phyloP scores from a whole-genome alignment of 2,888 invertebrate species.

The Parnassius orleans region DNA sequence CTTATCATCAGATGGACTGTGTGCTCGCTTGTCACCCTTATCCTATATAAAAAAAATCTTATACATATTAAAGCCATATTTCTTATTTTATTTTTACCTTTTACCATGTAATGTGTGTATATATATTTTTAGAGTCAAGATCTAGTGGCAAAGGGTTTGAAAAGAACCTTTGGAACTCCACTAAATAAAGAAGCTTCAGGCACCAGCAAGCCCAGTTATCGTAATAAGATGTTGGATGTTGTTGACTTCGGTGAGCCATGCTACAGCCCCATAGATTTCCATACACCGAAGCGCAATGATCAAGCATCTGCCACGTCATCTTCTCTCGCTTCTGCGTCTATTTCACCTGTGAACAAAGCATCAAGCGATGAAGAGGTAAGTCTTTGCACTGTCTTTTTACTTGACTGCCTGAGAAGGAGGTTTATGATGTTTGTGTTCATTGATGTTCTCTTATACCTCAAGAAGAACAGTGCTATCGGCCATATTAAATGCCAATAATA shows the following conservation, averaged over 20 bases:
- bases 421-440: too few relatives aligned
- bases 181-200: conserved; percentile 42
- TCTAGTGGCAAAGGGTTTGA: conserved; percentile 61
- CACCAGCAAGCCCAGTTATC: conserved; percentile 50
- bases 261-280: conserved; percentile 66
- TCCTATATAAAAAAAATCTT: too few relatives aligned
- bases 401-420: too few relatives aligned
- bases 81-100: too few relatives aligned
- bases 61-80: too few relatives aligned
- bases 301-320: conserved; percentile 51
- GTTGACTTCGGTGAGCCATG: conserved; percentile 66
- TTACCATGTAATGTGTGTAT: too few relatives aligned
- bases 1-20: too few relatives aligned
- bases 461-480: too few relatives aligned
- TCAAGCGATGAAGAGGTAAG: conserved; percentile 70
- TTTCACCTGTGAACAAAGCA: conserved; percentile 62
- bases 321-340: conserved; percentile 57
- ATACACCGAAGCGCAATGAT: conserved; percentile 53
- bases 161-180: conserved; percentile 71
- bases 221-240: conserved; percentile 67
- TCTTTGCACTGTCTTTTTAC: not conserved
- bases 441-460: too few relatives aligned
- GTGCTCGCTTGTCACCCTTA: too few relatives aligned
- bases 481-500: too few relatives aligned
- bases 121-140: conserved; percentile 49